phyloP scores from a whole-genome alignment of 2,113 vertebrate genomes.

The Agapornis roseicollis region DNA sequence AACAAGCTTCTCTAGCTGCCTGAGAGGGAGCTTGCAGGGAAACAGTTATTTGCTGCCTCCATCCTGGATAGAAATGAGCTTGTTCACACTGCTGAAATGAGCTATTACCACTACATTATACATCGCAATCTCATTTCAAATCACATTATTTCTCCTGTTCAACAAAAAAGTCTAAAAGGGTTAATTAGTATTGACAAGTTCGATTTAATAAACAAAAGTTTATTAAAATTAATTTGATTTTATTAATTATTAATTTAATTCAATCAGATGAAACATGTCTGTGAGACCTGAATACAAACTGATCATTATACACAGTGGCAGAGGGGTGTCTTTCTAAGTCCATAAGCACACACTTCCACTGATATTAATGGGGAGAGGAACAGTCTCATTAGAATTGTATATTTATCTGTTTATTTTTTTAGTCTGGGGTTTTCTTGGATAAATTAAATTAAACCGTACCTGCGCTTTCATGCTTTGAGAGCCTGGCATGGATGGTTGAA shows the following conservation, averaged over 20 bases:
- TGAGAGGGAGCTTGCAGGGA: neutral
- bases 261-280: neutral
- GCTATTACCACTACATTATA: neutral
- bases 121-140: neutral
- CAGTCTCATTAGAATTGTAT: neutral
- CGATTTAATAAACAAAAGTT: neutral
- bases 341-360: neutral
- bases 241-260: no score
- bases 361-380: neutral
- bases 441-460: constrained; percentile 4
- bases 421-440: neutral
- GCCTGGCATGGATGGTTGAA: neutral
- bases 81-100: rapidly evolving
- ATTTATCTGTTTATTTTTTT: neutral
- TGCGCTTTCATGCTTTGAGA: neutral
- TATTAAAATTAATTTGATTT: no score
- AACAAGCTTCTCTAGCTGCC: neutral
- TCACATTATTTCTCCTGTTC: neutral
- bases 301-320: neutral
- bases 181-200: neutral
- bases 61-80: neutral
- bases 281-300: neutral
- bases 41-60: neutral
- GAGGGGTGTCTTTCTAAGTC: neutral
- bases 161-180: neutral